A percentile compares a stretch with the other conserved stretches of the same genome.
phyloP scores from a whole-genome alignment of 2,888 invertebrate species.

The Argynnis bischoffii region DNA sequence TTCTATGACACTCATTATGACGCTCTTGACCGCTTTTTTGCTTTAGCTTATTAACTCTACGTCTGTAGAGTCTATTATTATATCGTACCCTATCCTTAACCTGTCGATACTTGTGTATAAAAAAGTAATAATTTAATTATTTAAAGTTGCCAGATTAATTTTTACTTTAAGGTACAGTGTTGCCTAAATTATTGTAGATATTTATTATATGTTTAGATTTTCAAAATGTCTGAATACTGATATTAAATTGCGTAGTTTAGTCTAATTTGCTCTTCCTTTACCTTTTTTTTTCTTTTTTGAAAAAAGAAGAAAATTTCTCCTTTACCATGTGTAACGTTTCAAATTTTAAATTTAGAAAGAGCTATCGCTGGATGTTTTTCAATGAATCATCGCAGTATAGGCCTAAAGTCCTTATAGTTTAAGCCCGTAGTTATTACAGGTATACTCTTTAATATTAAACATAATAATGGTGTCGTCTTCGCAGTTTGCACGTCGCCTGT shows the following conservation, averaged over 20 bases:
- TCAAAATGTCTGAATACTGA: conserved; percentile 10
- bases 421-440: conserved; percentile 78
- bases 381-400: conserved; percentile 49
- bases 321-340: background rate
- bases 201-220: conserved; percentile 4
- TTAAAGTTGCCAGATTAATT: conserved; percentile 7
- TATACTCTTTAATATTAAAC: conserved; percentile 65
- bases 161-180: conserved; percentile 6
- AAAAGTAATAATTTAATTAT: background rate
- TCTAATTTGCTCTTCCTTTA: conserved; percentile 14
- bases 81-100: background rate
- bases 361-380: background rate
- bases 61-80: background rate
- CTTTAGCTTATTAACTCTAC: conserved; percentile 7
- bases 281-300: background rate
- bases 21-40: conserved; percentile 8
- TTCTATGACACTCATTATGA: conserved; percentile 17
- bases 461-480: conserved; percentile 55
- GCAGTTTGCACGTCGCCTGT: conserved; percentile 69
- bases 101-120: background rate
- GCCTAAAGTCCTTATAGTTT: conserved; percentile 68
- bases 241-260: conserved; percentile 21
- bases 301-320: background rate
- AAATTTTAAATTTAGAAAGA: conserved; percentile 9
- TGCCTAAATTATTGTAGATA: conserved; percentile 13